Conservation (phyloP, 2,113 vertebrate genomes). For the Elephas maximus region DNA sequence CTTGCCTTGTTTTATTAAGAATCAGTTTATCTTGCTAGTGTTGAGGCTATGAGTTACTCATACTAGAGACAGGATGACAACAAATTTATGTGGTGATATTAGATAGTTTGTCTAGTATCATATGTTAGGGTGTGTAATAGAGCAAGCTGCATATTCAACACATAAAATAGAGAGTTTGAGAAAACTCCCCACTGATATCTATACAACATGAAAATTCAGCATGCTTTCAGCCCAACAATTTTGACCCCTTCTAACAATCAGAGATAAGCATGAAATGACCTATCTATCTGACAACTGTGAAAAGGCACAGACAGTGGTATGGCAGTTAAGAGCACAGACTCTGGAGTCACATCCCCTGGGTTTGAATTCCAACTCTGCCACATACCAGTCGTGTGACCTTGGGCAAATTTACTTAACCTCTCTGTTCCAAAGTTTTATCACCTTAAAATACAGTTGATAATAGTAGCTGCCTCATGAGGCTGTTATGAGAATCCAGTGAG, state of each 20-base stretch:
- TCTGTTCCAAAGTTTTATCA: background rate
- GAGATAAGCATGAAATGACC: background rate
- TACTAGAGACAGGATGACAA: background rate
- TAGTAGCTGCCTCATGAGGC: background rate
- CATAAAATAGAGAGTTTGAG: background rate
- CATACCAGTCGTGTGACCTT: background rate
- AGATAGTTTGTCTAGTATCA: background rate
- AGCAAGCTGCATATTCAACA: background rate
- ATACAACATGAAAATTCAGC: background rate
- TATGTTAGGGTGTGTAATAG: background rate
- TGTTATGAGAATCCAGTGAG: background rate
- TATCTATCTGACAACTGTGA: background rate
- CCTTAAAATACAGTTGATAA: background rate
- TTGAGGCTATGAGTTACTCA: background rate
- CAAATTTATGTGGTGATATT: background rate
- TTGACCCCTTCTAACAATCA: background rate
- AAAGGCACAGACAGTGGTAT: background rate
- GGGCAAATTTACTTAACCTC: background rate
- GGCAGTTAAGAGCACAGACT: background rate
- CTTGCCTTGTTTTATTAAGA: constrained; percentile 35
- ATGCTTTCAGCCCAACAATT: background rate
- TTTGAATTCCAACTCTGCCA: background rate
- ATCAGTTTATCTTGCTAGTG: background rate
- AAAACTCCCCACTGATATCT: background rate
- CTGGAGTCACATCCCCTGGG: background rate